These are phyloP conservation scores for Phyllopteryx taeniolatus DNA, from an alignment of 2,113 vertebrate species.

Conservation along the genomic window DNA sequence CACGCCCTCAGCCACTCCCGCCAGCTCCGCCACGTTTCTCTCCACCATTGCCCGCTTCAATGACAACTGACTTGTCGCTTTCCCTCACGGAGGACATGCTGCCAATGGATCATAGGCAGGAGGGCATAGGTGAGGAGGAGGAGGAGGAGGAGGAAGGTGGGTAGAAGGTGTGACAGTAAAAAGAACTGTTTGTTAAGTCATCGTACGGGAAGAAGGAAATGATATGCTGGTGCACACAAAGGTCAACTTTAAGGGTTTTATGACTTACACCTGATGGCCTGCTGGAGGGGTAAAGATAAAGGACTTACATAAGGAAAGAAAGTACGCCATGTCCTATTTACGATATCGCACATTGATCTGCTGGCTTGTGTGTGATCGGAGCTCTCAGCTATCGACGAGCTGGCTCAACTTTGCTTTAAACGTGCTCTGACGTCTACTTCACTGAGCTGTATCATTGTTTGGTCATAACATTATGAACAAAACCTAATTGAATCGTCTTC, in stretches of 20 bases:
- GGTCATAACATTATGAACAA: neutral
- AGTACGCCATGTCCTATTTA: neutral
- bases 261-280: neutral
- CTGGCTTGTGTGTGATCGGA: neutral
- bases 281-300: neutral
- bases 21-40: slow-evolving; percentile 52
- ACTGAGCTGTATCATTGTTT: neutral
- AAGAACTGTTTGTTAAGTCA: neutral
- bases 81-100: slow-evolving; percentile 58
- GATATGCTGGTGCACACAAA: neutral
- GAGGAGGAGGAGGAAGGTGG: slow-evolving; percentile 12
- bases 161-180: slow-evolving; percentile 24
- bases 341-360: neutral
- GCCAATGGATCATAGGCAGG: slow-evolving; percentile 12
- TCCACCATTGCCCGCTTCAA: slow-evolving; percentile 41
- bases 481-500: neutral
- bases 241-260: neutral
- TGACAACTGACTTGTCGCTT: slow-evolving; percentile 47
- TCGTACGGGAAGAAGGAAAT: neutral
- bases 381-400: neutral
- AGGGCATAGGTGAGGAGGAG: slow-evolving; percentile 8
- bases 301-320: neutral
- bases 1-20: slow-evolving; percentile 51
- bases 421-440: neutral
- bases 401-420: neutral